A percentile compares a stretch with the other conserved stretches of the same genome.
These are phyloP conservation scores for Semotilus atromaculatus DNA, from an alignment of 2,797 vertebrate species.

Conservation along the genomic window DNA sequence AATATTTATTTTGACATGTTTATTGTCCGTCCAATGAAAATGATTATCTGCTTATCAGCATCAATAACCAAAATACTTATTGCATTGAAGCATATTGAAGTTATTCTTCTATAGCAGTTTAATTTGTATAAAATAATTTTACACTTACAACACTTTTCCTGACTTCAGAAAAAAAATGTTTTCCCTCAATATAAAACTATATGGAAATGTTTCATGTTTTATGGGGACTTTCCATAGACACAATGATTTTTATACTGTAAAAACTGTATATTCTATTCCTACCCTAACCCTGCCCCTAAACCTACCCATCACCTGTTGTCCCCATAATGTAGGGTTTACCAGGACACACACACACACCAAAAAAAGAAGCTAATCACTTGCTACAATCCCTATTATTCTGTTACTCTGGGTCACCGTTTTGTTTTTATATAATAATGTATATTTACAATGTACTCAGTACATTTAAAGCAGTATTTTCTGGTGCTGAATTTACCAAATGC, in stretches of 20 bases:
- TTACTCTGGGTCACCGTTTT: neutral
- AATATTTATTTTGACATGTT: neutral
- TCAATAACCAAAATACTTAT: neutral
- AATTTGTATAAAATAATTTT: neutral
- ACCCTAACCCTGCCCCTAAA: too few species aligned
- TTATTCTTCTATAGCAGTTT: neutral
- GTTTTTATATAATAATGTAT: neutral
- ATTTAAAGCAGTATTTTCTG: constrained; percentile 9
- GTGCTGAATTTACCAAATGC: neutral
- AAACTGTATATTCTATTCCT: too few species aligned
- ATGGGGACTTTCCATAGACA: too few species aligned
- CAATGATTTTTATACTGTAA: too few species aligned
- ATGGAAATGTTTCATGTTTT: neutral
- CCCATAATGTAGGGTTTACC: too few species aligned
- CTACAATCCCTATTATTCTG: neutral
- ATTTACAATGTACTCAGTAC: neutral
- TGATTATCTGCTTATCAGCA: neutral
- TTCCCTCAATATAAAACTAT: neutral
- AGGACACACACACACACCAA: too few species aligned
- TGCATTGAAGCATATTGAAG: neutral
- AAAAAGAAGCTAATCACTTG: neutral
- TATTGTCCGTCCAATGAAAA: too few species aligned
- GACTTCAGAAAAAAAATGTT: neutral
- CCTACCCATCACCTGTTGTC: too few species aligned
- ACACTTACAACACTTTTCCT: neutral